Base-by-base conservation (phyloP, 2,888 invertebrate genomes). In the Idaea biselata region DNA sequence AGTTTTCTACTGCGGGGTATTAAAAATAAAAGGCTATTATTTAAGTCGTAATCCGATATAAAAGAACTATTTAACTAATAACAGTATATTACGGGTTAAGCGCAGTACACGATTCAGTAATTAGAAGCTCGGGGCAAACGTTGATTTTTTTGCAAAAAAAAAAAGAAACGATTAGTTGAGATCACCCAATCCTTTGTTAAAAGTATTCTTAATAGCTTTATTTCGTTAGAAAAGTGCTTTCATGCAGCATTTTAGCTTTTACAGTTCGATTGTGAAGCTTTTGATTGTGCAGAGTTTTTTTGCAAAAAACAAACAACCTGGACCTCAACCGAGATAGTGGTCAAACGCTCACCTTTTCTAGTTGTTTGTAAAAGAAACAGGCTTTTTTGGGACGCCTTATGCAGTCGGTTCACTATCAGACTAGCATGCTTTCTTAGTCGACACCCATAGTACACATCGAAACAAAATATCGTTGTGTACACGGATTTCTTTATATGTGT, bases 21-120 rank as follows among this genome's bases (percentile, higher is more conserved):
- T 86, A 83, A 75, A 76, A 76, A 72, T 72, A 83, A 83, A 79
- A 78, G 69, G 79, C 80, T 79, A 83, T 87, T 86, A 86, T 85
- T 88, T 80, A 84, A 77, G 67, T 65, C 61, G 72, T 84, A 81
- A 83, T 81, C 78, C 69, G 59, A 68, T 61, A 66, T 63, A 68
- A 68, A 73, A 73, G 70, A 78, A 76, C 70, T 68, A 69, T 76
- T 69, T 66, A 63, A 59, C 62, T 56, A 61, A 64, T 65, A 64
- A 62, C 60, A 60, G 44, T 55, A 55, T 60, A 60, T 67, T 59
- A 56, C 18, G 32, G 60, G 16, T 55, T 58, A 62, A 60, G 57
- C 60, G 64, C 58, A 55, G 32, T 32, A 4, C 33, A 60, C 44
- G 44, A 14, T 44, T 44, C 44, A 44, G 44, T 44, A 44, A 44